Base-by-base conservation (phyloP, 2,888 invertebrate genomes). In the Galerucella calmariensis region DNA sequence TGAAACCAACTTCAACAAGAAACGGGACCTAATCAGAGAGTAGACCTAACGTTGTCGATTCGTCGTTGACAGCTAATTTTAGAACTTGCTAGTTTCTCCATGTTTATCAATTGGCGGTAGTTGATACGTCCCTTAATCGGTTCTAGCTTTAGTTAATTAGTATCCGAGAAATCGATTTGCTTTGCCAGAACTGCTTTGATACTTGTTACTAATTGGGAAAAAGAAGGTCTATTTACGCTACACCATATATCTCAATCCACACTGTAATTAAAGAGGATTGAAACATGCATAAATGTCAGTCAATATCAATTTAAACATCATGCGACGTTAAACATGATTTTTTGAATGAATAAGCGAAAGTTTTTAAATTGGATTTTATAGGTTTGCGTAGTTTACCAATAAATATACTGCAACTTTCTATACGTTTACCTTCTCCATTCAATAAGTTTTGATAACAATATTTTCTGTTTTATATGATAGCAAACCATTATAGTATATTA, bases 61-160 rank as follows among this genome's bases (percentile, higher is more conserved):
- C 48, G 48, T 14, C 8, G 53, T 16, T 53, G 53, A 53, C 53
- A 59, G 27, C 27, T 59, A 59, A 59, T 59, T 59, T 59, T 12
- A 27, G 59, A 59, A 24, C 27, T 27, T 27, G 27, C 12, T 59
- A 59, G 59, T 10, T 20, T 24, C 27, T 59, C 59, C 12, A 59
- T 59, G 59, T 59, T 27, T 27, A 59, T 59, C 27, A 59, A 4
- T 59, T 59, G 59, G 14, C 59, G 27, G n/a, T 27, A 27, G 59
- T 14, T 8, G 24, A 59, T 59, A 59, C 11, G 24, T 53, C 27
- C 59, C 27, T 59, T 59, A 59, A 59, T 59, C 59, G 59, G 24
- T 59, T 27, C 59, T 27, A 11, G 27, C 59, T 59, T 59, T 27
- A 59, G 59, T 59, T 59, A 59, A 59, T 59, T 59, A 59, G 24